Evolutionary conservation across 2,797 vertebrate genomes (phyloP).

Genomic region (Rhyacichthys aspro): DNA sequence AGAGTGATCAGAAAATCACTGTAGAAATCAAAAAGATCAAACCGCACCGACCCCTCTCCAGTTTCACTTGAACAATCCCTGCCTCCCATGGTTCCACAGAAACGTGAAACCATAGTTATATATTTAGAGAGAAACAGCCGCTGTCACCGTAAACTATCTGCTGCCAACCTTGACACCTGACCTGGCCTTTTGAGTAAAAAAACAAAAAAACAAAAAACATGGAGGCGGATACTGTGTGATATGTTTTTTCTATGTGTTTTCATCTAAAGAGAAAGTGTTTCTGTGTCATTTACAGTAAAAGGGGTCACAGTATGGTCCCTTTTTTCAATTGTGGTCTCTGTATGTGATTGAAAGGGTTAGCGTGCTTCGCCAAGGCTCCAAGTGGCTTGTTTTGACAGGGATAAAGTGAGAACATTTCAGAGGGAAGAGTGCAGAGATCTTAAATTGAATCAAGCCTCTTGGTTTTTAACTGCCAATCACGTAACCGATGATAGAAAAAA

Average conservation of each 20-base stretch:
- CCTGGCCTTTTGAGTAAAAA: not conserved
- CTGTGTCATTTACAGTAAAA: slow-evolving; percentile 16
- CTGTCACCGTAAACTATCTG: slow-evolving; percentile 52
- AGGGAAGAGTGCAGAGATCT: slow-evolving; percentile 5
- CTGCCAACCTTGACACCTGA: slow-evolving; percentile 60
- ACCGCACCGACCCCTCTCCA: slow-evolving; percentile 34
- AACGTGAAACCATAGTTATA: slow-evolving; percentile 56
- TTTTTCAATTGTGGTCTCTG: slow-evolving; percentile 29
- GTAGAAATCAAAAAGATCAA: slow-evolving; percentile 2
- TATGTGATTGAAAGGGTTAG: slow-evolving; percentile 15
- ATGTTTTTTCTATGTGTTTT: not conserved
- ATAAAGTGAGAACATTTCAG: slow-evolving; percentile 22
- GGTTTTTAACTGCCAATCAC: slow-evolving; percentile 23
- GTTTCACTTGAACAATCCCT: slow-evolving; percentile 60
- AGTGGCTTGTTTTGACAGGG: slow-evolving; percentile 22
- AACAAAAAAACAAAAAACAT: not conserved
- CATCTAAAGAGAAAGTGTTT: slow-evolving; percentile 14
- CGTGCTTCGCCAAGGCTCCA: slow-evolving; percentile 14
- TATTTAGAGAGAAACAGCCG: slow-evolving; percentile 69
- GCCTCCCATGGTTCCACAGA: slow-evolving; percentile 37
- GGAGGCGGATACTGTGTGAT: not conserved
- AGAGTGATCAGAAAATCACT: not conserved
- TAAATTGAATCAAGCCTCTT: slow-evolving; percentile 37
- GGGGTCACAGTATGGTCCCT: slow-evolving; percentile 19
- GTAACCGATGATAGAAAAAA: slow-evolving; percentile 1